A percentile compares a stretch with the other conserved stretches of the same genome.
These are phyloP conservation scores for Balearica regulorum DNA, from an alignment of 2,797 vertebrate genomes.

Conservation along the genomic window DNA sequence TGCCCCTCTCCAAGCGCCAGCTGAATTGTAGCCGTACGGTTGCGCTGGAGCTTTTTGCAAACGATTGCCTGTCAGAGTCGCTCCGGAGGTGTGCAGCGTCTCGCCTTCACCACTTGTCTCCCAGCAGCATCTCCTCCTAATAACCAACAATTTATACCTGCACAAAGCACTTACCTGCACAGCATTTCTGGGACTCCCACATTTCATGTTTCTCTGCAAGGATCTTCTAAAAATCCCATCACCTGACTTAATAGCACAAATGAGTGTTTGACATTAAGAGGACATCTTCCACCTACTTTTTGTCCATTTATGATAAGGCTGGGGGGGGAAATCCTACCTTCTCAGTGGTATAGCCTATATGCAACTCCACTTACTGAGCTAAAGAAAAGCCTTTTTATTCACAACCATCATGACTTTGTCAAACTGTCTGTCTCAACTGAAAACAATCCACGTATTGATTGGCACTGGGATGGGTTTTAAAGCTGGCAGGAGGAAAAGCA, in stretches of 20 bases:
- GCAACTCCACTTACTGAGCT: background rate
- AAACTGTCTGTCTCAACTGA: background rate
- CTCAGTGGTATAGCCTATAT: background rate
- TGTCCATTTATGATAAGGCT: background rate
- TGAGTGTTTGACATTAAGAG: background rate
- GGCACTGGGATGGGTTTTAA: background rate
- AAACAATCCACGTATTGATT: background rate
- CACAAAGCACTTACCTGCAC: background rate
- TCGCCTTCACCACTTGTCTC: fast-evolving
- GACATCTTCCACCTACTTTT: background rate
- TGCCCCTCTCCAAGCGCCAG: fast-evolving
- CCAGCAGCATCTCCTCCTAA: background rate
- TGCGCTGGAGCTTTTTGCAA: background rate
- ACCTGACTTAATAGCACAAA: background rate
- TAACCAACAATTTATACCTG: background rate
- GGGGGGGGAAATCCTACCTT: background rate
- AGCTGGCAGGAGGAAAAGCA: conserved; percentile 10
- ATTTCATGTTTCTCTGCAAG: background rate
- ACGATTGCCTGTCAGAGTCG: fast-evolving
- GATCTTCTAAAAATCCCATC: background rate
- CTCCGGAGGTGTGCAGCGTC: background rate
- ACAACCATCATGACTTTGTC: conserved; percentile 1
- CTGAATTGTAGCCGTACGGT: fast-evolving
- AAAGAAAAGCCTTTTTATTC: conserved; percentile 3
- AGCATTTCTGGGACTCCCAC: background rate